A percentile compares a stretch with the other conserved stretches of the same genome.
Evolutionary conservation across 2,888 invertebrate genomes (phyloP).

Genomic region (Chorisops tibialis): DNA sequence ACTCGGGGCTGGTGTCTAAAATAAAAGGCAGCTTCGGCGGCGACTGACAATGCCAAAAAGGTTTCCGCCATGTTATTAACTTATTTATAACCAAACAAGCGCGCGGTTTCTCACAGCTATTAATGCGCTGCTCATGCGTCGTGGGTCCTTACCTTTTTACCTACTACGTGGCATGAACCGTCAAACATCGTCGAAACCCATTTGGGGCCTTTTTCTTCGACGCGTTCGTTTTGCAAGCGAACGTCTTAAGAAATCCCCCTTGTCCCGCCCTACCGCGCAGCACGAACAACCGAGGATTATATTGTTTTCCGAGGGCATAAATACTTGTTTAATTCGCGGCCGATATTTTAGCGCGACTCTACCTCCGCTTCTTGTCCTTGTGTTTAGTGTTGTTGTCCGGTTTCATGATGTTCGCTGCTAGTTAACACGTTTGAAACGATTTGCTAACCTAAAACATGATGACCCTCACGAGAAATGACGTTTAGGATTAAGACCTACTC

Average conservation of each 20-base stretch:
- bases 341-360: neutral
- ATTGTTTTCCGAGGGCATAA: constrained; percentile 18
- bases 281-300: neutral
- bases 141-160: constrained; percentile 27
- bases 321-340: neutral
- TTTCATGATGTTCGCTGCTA: constrained; percentile 5
- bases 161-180: constrained; percentile 6
- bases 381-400: neutral
- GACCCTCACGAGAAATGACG: neutral
- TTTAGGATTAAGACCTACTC: too few species aligned
- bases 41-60: constrained; percentile 29
- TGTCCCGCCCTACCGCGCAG: too few species aligned
- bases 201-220: neutral
- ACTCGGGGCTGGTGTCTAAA: constrained; percentile 19
- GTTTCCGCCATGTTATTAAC: constrained; percentile 53
- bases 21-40: constrained; percentile 17
- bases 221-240: neutral
- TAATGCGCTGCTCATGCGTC: constrained; percentile 32
- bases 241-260: too few species aligned
- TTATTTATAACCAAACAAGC: constrained; percentile 50
- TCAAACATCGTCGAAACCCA: constrained; percentile 14
- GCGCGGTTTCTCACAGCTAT: constrained; percentile 38
- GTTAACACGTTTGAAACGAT: constrained; percentile 11
- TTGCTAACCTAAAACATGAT: neutral
- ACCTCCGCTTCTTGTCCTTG: neutral